Conservation (phyloP, 2,113 vertebrate species). For the Mohoua ochrocephala region DNA sequence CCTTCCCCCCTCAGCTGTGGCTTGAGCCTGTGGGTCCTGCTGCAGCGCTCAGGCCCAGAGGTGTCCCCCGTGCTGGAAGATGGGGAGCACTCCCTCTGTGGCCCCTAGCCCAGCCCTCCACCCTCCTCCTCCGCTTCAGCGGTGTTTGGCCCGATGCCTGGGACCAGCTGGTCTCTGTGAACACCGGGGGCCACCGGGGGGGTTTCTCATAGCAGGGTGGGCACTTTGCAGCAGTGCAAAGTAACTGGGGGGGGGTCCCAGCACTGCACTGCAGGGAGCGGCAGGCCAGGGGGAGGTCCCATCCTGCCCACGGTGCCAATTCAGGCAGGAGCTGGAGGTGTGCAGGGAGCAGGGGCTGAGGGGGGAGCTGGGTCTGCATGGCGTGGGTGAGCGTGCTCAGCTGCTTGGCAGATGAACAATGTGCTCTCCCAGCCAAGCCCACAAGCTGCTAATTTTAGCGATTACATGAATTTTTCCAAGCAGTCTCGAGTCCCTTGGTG, state of each 20-base stretch:
- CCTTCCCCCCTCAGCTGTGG: not conserved
- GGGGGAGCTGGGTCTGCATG: not conserved
- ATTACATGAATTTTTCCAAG: conserved; percentile 23
- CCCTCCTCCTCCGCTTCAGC: not conserved
- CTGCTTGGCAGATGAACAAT: conserved; percentile 36
- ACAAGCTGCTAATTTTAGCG: conserved; percentile 52
- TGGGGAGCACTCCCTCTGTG: not conserved
- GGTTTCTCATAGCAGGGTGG: rapidly evolving
- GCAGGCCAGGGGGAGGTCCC: rapidly evolving
- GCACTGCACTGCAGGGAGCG: rapidly evolving
- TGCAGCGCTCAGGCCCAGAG: not conserved
- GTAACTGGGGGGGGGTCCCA: not conserved
- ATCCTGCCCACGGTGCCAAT: not conserved
- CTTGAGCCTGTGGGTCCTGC: not conserved
- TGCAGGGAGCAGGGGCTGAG: not conserved
- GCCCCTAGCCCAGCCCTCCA: not conserved
- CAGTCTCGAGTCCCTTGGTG: not conserved
- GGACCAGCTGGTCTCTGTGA: not conserved
- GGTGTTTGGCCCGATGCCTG: not conserved
- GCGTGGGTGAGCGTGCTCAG: not conserved
- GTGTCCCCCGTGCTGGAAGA: not conserved
- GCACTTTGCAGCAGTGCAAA: not conserved
- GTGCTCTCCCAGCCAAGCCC: not conserved
- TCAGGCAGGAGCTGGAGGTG: not conserved
- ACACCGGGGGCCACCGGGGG: rapidly evolving